phyloP scores from a whole-genome alignment of 1,140 invertebrate genomes.

The Glomeris maerens region DNA sequence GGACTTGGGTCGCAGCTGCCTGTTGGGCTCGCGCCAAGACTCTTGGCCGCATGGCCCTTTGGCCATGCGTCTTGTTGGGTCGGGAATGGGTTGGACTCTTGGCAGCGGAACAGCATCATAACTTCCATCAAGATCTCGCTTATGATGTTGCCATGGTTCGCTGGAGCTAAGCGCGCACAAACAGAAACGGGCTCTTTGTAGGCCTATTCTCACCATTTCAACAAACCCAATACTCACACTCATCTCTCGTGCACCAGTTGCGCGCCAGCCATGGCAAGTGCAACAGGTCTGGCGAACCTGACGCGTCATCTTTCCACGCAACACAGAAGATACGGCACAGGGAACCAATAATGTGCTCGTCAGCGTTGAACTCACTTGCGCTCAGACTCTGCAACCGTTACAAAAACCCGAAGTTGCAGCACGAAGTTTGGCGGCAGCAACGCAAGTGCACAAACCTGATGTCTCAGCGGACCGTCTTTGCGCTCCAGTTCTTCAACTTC shows the following conservation, averaged over 20 bases:
- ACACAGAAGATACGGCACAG: slow-evolving; percentile 27
- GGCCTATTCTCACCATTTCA: no score
- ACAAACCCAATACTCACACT: no score
- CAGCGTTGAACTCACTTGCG: slow-evolving; percentile 26
- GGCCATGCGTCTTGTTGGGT: slow-evolving; percentile 1
- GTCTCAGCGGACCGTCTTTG: slow-evolving; percentile 24
- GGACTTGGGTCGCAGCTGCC: slow-evolving; percentile 6
- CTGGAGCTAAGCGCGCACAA: no score
- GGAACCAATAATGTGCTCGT: slow-evolving; percentile 26
- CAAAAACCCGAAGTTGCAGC: background rate
- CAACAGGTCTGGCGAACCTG: background rate
- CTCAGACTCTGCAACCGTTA: slow-evolving; percentile 17
- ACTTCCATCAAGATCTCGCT: no score
- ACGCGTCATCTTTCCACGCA: slow-evolving; percentile 22
- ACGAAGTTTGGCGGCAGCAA: no score
- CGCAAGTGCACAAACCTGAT: slow-evolving; percentile 26
- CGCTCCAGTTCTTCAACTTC: slow-evolving; percentile 42
- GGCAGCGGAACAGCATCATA: no score
- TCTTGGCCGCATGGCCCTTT: background rate
- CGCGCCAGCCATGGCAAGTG: background rate
- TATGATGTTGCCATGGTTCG: no score
- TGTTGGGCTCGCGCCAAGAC: background rate
- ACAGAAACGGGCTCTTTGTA: no score
- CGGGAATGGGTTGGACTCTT: no score
- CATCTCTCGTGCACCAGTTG: no score